Evolutionary conservation across 2,888 invertebrate genomes (phyloP).

Genomic region (Dynastes hyllus): DNA sequence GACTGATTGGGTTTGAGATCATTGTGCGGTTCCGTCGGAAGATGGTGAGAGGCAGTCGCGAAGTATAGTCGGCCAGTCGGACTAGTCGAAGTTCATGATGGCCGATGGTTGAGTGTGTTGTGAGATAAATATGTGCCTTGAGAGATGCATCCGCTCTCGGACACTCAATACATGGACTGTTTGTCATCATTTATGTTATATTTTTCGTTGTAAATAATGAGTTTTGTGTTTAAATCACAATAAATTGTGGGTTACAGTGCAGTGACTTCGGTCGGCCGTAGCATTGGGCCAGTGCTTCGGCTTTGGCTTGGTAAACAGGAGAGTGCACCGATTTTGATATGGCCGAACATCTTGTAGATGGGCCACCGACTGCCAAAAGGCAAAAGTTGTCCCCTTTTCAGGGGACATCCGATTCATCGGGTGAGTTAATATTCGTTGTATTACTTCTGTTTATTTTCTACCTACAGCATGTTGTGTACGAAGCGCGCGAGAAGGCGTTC

Average conservation of each 20-base stretch:
- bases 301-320: slow-evolving; percentile 81
- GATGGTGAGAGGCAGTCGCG: slow-evolving; percentile 81
- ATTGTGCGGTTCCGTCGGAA: slow-evolving; percentile 83
- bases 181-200: slow-evolving; percentile 70
- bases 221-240: slow-evolving; percentile 68
- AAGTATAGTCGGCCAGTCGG: slow-evolving; percentile 76
- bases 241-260: slow-evolving; percentile 70
- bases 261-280: slow-evolving; percentile 69
- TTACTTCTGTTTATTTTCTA: slow-evolving; percentile 52
- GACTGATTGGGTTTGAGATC: slow-evolving; percentile 80
- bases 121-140: slow-evolving; percentile 83
- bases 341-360: slow-evolving; percentile 96
- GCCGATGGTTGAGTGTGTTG: slow-evolving; percentile 83
- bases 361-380: slow-evolving; percentile 95
- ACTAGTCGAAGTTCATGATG: slow-evolving; percentile 84
- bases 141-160: slow-evolving; percentile 81
- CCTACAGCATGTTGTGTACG: slow-evolving; percentile 60
- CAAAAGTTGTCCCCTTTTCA: slow-evolving; percentile 92
- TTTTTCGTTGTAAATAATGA: slow-evolving; percentile 70
- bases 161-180: slow-evolving; percentile 80
- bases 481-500: slow-evolving; percentile 68
- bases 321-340: slow-evolving; percentile 73
- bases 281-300: slow-evolving; percentile 73
- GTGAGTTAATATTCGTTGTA: slow-evolving; percentile 73
- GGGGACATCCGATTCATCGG: slow-evolving; percentile 86